Percentiles rank a stretch among this genome's conserved stretches.
phyloP scores from a whole-genome alignment of 1,140 invertebrate genomes.

The Uloborus diversus region DNA sequence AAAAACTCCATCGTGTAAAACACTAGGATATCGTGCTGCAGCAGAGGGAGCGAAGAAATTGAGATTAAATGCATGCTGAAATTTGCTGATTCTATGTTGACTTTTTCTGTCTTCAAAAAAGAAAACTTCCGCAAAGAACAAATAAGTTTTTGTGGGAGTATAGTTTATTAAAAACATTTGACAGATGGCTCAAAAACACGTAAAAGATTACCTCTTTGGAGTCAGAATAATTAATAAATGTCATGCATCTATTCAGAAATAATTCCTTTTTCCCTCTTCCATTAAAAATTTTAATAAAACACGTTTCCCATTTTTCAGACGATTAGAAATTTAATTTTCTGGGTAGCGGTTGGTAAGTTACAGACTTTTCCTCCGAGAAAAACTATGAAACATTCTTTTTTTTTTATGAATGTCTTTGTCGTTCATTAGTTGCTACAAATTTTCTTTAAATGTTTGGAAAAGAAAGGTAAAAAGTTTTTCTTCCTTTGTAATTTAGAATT shows the following conservation, averaged over 20 bases:
- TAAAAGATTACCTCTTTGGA: background rate
- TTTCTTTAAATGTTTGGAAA: too few species aligned
- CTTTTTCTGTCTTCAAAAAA: conserved; percentile 45
- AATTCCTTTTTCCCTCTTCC: background rate
- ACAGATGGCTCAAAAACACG: conserved; percentile 8
- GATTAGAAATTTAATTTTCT: conserved; percentile 27
- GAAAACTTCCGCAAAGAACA: background rate
- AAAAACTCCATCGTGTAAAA: background rate
- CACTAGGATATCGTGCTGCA: background rate
- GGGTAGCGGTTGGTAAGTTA: background rate
- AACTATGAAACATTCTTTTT: too few species aligned
- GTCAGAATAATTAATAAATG: background rate
- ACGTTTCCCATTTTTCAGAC: background rate
- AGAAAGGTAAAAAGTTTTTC: too few species aligned
- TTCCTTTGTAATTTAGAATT: too few species aligned
- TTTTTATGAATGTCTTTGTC: too few species aligned
- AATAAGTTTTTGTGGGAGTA: background rate
- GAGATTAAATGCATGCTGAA: conserved; percentile 33
- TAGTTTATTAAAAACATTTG: conserved; percentile 21
- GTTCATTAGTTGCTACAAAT: too few species aligned
- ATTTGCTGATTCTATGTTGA: conserved; percentile 25
- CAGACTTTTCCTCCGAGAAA: too few species aligned
- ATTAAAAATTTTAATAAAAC: too few species aligned
- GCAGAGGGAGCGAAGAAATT: background rate
- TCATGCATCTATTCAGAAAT: background rate